Evolutionary conservation across 2,797 vertebrate species (phyloP).

Genomic region (Acomys russatus): DNA sequence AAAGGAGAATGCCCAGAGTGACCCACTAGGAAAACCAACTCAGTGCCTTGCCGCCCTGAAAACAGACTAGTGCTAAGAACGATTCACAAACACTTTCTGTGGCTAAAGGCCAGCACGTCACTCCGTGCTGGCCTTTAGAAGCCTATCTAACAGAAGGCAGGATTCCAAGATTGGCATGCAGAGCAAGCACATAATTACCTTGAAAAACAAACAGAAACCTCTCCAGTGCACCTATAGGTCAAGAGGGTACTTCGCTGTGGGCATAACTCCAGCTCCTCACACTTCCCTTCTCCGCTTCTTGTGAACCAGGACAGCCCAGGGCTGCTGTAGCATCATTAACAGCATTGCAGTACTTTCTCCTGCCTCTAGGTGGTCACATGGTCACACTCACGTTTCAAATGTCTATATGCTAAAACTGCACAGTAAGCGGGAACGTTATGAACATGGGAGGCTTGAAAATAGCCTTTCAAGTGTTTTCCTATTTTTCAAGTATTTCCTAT

Average conservation of each 20-base stretch:
- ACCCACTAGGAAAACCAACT: neutral
- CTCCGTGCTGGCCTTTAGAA: neutral
- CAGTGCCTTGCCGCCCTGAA: neutral
- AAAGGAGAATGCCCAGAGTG: neutral
- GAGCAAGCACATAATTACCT: neutral
- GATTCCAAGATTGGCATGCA: neutral
- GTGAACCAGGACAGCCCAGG: neutral
- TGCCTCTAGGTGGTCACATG: neutral
- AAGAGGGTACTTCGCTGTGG: neutral
- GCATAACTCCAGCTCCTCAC: neutral
- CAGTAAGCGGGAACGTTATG: neutral
- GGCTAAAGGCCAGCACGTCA: neutral
- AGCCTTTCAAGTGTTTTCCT: too few relatives aligned
- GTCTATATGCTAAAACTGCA: neutral
- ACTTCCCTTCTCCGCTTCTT: neutral
- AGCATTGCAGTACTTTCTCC: neutral
- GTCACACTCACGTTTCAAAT: neutral
- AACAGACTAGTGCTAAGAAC: neutral
- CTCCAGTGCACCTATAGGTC: neutral
- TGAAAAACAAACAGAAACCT: neutral
- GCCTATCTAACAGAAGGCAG: neutral
- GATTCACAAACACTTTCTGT: neutral
- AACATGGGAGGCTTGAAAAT: neutral
- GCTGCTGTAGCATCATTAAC: neutral
- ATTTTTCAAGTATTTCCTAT: too few relatives aligned